Conservation (phyloP, 2,113 vertebrate genomes). For the Gobio gobio region DNA sequence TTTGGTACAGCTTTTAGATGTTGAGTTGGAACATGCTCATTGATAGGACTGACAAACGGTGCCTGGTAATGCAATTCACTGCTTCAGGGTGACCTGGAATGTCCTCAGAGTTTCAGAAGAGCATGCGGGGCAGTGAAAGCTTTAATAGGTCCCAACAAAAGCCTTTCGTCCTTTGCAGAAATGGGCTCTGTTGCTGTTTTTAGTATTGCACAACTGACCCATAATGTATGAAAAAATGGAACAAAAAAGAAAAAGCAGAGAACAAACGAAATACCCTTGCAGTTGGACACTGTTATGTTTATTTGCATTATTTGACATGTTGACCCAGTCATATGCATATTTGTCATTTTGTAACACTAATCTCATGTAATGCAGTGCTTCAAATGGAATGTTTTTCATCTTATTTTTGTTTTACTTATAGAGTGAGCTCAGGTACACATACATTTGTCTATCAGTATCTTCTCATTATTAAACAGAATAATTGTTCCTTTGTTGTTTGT, state of each 20-base stretch:
- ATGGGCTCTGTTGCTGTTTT: constrained; percentile 31
- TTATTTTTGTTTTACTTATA: neutral
- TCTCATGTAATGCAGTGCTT: neutral
- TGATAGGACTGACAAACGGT: constrained; percentile 46
- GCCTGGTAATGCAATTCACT: constrained; percentile 55
- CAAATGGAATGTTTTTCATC: neutral
- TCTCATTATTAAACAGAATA: no score
- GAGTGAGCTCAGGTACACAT: no score
- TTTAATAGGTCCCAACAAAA: constrained; percentile 39
- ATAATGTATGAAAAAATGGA: constrained; percentile 25
- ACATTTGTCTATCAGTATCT: no score
- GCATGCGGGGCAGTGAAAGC: constrained; percentile 13
- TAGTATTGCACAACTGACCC: constrained; percentile 33
- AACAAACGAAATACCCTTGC: no score
- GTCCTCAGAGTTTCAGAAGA: constrained; percentile 24
- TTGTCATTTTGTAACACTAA: neutral
- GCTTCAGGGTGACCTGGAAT: constrained; percentile 43
- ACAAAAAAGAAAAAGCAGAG: no score
- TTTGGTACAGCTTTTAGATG: constrained; percentile 7
- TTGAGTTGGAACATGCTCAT: constrained; percentile 29
- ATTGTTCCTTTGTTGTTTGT: no score
- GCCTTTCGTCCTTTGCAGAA: constrained; percentile 13
- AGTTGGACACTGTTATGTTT: neutral
- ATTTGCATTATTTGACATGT: no score
- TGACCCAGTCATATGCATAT: neutral